Evolutionary conservation across 2,113 vertebrate genomes (phyloP).

Genomic region (Martes martes): DNA sequence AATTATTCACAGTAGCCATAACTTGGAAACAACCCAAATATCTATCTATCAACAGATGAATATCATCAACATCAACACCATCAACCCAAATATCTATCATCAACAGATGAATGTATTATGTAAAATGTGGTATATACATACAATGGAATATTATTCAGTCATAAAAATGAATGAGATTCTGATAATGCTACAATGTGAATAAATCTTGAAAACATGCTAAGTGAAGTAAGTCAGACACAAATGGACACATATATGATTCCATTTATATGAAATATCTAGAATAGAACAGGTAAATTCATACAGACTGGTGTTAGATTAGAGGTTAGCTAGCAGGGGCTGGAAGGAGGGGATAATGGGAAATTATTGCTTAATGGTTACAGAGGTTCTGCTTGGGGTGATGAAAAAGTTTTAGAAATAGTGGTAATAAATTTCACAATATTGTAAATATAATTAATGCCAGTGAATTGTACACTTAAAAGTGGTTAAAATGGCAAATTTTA

Average conservation of each 20-base stretch:
- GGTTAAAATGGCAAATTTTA: not conserved
- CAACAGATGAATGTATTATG: not conserved
- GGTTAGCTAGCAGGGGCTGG: not conserved
- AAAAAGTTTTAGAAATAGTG: not conserved
- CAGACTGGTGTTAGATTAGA: not conserved
- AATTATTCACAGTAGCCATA: not conserved
- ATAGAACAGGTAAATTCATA: not conserved
- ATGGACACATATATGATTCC: not conserved
- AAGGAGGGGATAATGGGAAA: not conserved
- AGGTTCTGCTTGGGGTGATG: not conserved
- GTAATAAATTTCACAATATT: not conserved
- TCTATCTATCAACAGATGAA: not conserved
- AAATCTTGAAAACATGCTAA: not conserved
- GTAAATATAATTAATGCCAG: not conserved
- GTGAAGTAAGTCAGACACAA: not conserved
- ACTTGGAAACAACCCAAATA: not conserved
- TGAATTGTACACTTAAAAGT: not conserved
- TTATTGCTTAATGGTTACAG: not conserved
- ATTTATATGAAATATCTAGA: not conserved
- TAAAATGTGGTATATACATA: not conserved
- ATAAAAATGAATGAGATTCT: not conserved
- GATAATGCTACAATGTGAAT: not conserved
- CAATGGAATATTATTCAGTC: not conserved
- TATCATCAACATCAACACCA: too few species aligned
- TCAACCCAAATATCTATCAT: not conserved